Conservation (phyloP, 92 coral and sea anemone species). For the Galaxea fascicularis region DNA sequence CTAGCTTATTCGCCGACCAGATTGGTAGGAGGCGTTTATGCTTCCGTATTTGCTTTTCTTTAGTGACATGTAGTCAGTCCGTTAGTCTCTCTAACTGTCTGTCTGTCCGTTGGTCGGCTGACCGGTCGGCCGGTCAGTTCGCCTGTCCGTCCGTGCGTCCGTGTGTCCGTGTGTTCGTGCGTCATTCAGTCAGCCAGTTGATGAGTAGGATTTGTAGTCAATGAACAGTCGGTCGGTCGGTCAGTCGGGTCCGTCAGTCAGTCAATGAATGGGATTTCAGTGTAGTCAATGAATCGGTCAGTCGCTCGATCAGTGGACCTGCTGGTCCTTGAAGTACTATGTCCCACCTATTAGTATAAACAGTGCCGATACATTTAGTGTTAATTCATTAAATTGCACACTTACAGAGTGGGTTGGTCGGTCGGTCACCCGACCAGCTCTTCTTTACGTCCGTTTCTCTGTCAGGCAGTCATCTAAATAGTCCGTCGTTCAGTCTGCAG, state of each 20-base stretch:
- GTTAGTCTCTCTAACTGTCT: not conserved
- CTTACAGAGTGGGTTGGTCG: not conserved
- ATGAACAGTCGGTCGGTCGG: not conserved
- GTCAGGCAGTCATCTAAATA: not conserved
- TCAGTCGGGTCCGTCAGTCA: not conserved
- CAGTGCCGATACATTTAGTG: too few relatives aligned
- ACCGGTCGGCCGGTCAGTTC: not conserved
- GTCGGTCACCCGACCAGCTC: not conserved
- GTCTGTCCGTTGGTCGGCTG: not conserved
- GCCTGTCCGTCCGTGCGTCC: not conserved
- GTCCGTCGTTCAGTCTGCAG: not conserved
- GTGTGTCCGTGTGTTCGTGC: not conserved
- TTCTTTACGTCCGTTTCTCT: not conserved
- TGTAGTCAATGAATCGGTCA: not conserved
- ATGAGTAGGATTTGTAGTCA: too few relatives aligned
- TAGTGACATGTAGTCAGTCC: not conserved
- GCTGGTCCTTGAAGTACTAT: too few relatives aligned
- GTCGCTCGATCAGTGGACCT: not conserved
- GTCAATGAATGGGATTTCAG: not conserved
- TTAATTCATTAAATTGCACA: too few relatives aligned
- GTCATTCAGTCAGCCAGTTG: not conserved
- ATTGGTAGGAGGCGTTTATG: slow-evolving; percentile 60
- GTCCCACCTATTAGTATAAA: too few relatives aligned
- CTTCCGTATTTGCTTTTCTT: not conserved
- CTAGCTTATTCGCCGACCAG: slow-evolving; percentile 82